These are phyloP conservation scores for Camponotus fellah DNA, from an alignment of 2,888 invertebrate species.

Conservation along the genomic window DNA sequence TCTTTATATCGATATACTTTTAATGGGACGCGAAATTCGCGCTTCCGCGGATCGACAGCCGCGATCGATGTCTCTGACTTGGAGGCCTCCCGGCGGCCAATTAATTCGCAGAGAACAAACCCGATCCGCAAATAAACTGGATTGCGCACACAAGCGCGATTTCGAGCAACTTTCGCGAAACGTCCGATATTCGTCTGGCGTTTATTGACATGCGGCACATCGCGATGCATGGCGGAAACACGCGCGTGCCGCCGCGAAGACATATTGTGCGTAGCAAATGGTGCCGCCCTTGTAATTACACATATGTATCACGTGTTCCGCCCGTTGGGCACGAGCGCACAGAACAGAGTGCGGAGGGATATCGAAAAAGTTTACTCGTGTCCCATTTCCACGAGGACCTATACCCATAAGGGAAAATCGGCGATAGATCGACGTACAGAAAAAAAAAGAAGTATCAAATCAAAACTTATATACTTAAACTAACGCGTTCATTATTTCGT, in stretches of 20 bases:
- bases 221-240: neutral
- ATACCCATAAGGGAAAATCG: slow-evolving; percentile 44
- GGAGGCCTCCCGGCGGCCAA: slow-evolving; percentile 35
- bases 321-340: neutral
- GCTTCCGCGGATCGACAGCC: neutral
- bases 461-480: no score
- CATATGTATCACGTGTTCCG: neutral
- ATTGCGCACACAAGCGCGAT: slow-evolving; percentile 32
- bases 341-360: neutral
- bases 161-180: slow-evolving; percentile 38
- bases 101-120: slow-evolving; percentile 49
- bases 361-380: slow-evolving; percentile 41
- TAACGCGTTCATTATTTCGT: no score
- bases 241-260: slow-evolving; percentile 27
- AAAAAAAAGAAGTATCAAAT: no score
- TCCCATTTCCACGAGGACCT: neutral
- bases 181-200: slow-evolving; percentile 38
- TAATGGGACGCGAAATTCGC: slow-evolving; percentile 9
- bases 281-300: slow-evolving; percentile 28
- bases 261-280: slow-evolving; percentile 47
- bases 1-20: neutral
- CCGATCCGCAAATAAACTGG: slow-evolving; percentile 45
- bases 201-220: slow-evolving; percentile 27
- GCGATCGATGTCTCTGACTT: slow-evolving; percentile 38
- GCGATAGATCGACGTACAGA: slow-evolving; percentile 74